A percentile compares a stretch with the other conserved stretches of the same genome.
Conservation (phyloP, 2,888 invertebrate species). For the Nemurella pictetii region DNA sequence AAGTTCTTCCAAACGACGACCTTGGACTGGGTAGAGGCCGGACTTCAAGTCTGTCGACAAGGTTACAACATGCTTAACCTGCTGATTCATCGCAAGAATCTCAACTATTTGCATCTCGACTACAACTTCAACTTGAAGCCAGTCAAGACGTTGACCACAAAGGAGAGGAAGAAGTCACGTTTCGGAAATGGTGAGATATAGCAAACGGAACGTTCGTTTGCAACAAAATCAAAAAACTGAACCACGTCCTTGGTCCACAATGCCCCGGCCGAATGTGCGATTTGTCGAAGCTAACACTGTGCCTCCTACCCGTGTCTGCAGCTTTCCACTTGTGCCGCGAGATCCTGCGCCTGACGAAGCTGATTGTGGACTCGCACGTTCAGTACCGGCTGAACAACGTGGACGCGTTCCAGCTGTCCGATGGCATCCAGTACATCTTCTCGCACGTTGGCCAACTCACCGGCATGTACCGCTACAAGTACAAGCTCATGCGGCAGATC, state of each 20-base stretch:
- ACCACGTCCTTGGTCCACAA: too few relatives aligned
- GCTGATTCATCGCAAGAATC: slow-evolving; percentile 97
- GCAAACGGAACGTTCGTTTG: not conserved
- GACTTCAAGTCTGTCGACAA: slow-evolving; percentile 96
- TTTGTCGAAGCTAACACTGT: not conserved
- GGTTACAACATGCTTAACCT: slow-evolving; percentile 99
- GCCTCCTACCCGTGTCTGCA: slow-evolving; percentile 53
- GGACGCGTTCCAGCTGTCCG: slow-evolving; percentile 97
- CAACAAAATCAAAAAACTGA: not conserved
- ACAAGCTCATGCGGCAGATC: slow-evolving; percentile 98
- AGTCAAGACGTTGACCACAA: slow-evolving; percentile 98
- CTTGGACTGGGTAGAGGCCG: slow-evolving; percentile 99
- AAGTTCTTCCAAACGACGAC: slow-evolving; percentile 99
- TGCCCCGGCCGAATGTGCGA: not conserved
- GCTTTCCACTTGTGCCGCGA: slow-evolving; percentile 99
- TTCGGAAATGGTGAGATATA: slow-evolving; percentile 83
- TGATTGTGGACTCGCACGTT: slow-evolving; percentile 98
- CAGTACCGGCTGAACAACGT: slow-evolving; percentile 99
- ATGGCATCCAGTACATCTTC: slow-evolving; percentile 98
- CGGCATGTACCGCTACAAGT: slow-evolving; percentile 99
- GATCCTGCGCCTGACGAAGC: slow-evolving; percentile 95
- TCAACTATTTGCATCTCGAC: slow-evolving; percentile 98
- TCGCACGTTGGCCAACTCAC: slow-evolving; percentile 99
- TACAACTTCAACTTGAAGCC: slow-evolving; percentile 99
- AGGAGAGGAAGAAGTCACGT: slow-evolving; percentile 97